These are phyloP conservation scores for Hypsibius dujardini DNA, from an alignment of 1,140 invertebrate genomes.

Conservation along the genomic window DNA sequence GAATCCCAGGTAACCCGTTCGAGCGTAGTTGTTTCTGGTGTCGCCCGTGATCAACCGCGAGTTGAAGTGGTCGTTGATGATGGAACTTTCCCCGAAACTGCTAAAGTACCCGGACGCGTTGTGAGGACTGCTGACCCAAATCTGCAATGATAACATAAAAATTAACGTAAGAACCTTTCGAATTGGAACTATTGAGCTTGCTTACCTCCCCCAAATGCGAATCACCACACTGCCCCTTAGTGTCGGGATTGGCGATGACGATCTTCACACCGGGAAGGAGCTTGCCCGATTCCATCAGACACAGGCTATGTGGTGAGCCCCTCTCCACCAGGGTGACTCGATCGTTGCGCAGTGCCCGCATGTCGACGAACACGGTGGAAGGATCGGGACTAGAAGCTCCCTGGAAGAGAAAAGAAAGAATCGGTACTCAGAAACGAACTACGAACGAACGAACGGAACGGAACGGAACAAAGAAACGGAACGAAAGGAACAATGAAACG, in stretches of 20 bases:
- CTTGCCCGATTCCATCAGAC: slow-evolving; percentile 94
- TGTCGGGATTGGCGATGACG: slow-evolving; percentile 95
- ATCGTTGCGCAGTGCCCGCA: slow-evolving; percentile 82
- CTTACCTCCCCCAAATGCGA: slow-evolving; percentile 89
- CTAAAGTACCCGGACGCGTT: slow-evolving; percentile 95
- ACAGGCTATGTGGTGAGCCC: slow-evolving; percentile 88
- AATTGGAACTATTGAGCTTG: neutral
- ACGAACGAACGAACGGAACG: no score
- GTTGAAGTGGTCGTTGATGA: slow-evolving; percentile 84
- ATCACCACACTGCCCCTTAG: slow-evolving; percentile 95
- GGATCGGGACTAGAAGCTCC: slow-evolving; percentile 94
- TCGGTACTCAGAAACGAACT: no score
- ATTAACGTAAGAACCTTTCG: neutral
- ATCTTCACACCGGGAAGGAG: slow-evolving; percentile 91
- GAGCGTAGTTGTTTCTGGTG: slow-evolving; percentile 78
- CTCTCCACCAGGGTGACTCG: slow-evolving; percentile 77
- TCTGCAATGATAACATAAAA: slow-evolving; percentile 37
- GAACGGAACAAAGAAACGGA: no score
- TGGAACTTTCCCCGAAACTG: slow-evolving; percentile 85
- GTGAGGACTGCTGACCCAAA: slow-evolving; percentile 75
- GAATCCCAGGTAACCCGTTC: slow-evolving; percentile 95
- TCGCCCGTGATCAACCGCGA: slow-evolving; percentile 85
- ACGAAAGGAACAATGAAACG: no score
- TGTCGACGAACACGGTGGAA: slow-evolving; percentile 89
- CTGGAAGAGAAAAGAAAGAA: slow-evolving; percentile 39